Percentiles rank a stretch among this genome's conserved stretches.
Conservation (phyloP, 92 coral and sea anemone genomes). For the Palythoa heliodiscus region DNA sequence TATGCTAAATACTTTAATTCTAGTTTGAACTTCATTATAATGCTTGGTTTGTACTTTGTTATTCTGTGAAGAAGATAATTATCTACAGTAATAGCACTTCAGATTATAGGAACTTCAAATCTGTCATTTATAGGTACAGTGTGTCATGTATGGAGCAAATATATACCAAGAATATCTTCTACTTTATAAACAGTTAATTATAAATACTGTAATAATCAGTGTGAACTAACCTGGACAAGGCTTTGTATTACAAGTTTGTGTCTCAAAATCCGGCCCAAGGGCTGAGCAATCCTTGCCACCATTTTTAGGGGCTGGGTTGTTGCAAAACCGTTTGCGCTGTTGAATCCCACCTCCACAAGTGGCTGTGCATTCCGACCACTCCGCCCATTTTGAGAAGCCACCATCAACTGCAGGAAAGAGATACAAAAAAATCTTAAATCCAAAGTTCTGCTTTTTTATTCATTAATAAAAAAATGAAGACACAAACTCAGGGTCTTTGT, state of each 20-base stretch:
- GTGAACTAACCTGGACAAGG: conserved; percentile 85
- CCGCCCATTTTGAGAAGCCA: conserved; percentile 79
- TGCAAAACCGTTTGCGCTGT: conserved; percentile 80
- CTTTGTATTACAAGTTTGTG: conserved; percentile 79
- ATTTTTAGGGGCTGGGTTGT: conserved; percentile 78
- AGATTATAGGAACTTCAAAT: no score
- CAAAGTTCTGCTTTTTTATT: background rate
- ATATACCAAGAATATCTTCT: no score
- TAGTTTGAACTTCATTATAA: no score
- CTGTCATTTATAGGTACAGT: no score
- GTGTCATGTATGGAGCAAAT: no score
- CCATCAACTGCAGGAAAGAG: conserved; percentile 65
- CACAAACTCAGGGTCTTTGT: no score
- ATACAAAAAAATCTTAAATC: background rate
- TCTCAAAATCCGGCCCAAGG: conserved; percentile 83
- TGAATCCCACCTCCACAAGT: conserved; percentile 97
- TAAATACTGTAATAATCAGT: no score
- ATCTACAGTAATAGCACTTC: no score
- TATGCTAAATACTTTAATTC: no score
- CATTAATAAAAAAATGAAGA: background rate
- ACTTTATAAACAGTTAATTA: no score
- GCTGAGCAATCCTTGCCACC: conserved; percentile 82
- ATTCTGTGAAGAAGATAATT: no score
- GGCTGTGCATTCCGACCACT: conserved; percentile 84
- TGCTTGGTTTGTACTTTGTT: no score